Percentiles rank a stretch among this genome's conserved stretches.
Conservation (phyloP, 2,113 vertebrate genomes). For the Dryoscopus gambensis region DNA sequence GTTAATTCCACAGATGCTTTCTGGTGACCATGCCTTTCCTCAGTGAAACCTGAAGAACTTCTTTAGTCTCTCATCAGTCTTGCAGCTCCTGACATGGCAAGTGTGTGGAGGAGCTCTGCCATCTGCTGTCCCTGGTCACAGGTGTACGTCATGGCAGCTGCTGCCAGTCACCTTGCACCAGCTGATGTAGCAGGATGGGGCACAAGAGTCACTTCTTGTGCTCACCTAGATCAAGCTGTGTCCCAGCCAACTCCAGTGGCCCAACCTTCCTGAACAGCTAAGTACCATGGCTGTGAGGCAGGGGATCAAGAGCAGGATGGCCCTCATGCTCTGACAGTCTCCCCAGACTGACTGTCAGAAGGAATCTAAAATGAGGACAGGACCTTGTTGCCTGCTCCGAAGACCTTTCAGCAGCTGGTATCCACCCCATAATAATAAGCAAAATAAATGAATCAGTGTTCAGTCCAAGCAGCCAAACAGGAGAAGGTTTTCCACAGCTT, state of each 20-base stretch:
- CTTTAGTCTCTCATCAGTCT: background rate
- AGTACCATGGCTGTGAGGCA: background rate
- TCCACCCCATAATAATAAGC: background rate
- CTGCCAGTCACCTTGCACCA: background rate
- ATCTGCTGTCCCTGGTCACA: fast-evolving
- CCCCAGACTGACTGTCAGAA: background rate
- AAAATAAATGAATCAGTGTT: background rate
- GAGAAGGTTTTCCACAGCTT: background rate
- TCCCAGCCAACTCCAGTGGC: background rate
- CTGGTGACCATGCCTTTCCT: background rate
- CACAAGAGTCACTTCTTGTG: background rate
- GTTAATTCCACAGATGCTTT: background rate
- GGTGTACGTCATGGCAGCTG: background rate
- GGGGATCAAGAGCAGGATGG: background rate
- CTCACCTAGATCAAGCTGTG: background rate
- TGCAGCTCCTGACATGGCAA: background rate
- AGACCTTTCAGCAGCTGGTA: background rate
- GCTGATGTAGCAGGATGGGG: background rate
- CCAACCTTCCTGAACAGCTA: background rate
- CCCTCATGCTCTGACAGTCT: background rate
- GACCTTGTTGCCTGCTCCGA: background rate
- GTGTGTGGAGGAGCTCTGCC: background rate
- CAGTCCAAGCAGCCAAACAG: background rate
- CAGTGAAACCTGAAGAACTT: background rate
- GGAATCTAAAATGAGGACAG: background rate